Conservation (phyloP, 1,140 invertebrate species). For the Neuroterus valhalla region DNA sequence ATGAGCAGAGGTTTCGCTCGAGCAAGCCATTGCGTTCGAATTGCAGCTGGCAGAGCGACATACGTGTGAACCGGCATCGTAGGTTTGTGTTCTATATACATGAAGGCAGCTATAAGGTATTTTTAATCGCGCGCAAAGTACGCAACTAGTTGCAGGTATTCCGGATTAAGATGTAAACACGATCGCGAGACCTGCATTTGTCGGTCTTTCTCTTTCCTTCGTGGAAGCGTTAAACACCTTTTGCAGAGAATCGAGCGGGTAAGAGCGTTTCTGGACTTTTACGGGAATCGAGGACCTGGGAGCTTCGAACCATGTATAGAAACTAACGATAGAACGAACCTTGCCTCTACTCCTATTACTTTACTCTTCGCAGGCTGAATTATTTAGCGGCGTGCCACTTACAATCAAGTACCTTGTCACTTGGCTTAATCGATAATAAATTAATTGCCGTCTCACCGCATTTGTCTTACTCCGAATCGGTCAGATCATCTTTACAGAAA, state of each 20-base stretch:
- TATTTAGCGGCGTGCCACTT: slow-evolving; percentile 22
- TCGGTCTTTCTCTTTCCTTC: slow-evolving; percentile 40
- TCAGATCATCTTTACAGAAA: no score
- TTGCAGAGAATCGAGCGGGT: slow-evolving; percentile 36
- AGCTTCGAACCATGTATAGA: slow-evolving; percentile 36
- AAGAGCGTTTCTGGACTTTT: slow-evolving; percentile 51
- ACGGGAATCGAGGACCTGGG: slow-evolving; percentile 51
- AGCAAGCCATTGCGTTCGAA: background rate
- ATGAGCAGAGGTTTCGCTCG: slow-evolving; percentile 20
- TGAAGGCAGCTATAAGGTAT: background rate
- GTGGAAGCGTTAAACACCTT: slow-evolving; percentile 39
- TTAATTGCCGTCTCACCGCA: background rate
- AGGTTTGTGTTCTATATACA: slow-evolving; percentile 3
- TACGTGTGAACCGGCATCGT: background rate
- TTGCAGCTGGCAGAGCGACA: slow-evolving; percentile 27
- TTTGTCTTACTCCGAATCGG: background rate
- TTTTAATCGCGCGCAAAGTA: slow-evolving; percentile 7
- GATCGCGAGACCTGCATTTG: slow-evolving; percentile 21
- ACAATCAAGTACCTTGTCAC: slow-evolving; percentile 22
- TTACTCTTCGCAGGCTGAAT: slow-evolving; percentile 26
- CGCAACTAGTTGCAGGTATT: slow-evolving; percentile 17
- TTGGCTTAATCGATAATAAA: slow-evolving; percentile 29
- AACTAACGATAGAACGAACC: slow-evolving; percentile 3
- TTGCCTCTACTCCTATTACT: slow-evolving; percentile 5
- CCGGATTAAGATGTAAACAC: slow-evolving; percentile 36